Evolutionary conservation across 2,113 vertebrate genomes (phyloP), one percentile per base, ranked within the genome.

Genomic region (Saguinus imperator): DNA sequence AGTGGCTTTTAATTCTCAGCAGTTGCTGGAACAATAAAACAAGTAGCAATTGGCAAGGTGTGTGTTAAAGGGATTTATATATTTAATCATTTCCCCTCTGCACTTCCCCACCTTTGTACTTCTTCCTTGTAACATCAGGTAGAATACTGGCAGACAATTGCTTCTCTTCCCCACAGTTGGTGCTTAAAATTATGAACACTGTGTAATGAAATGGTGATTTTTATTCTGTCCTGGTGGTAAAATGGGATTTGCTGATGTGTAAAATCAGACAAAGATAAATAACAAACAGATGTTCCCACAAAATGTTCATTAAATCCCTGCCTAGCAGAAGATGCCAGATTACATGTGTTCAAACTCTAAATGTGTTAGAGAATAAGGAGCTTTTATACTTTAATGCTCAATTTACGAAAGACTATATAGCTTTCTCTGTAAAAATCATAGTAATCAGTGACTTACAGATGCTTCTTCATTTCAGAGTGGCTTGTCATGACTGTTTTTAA

Each of bases 231-330:
- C 70, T 96, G 64, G 76, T 97, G 89, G 94, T 96, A 97, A 93
- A 96, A 96, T 94, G 85, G 95, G 93, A 97, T 97, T 97, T 97
- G 94, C 95, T 97, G 97, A 98, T 97, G 97, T 97, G 95, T 97
- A 97, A 98, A 98, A 98, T 97, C 97, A 98, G 98, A 98, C 97
- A 97, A 98, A 97, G 97, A 98, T 98, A 97, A 98, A 98, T 98
- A 98, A 97, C 97, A 98, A 98, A 96, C 98, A 98, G 97, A 97
- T 98, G 98, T 98, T 98, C 97, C 95, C 91, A 96, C 97, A 98
- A 98, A 98, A 97, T 98, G 96, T 97, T 98, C 97, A 96, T 98
- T 98, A 98, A 97, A 96, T 96, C 76, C 88, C 66, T 93, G 94
- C 91, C 93, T 97, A 66, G 91, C 96, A 32, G 89, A 98, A 96